Conservation (phyloP, 1,140 invertebrate genomes). For the Macrosteles quadrilineatus region DNA sequence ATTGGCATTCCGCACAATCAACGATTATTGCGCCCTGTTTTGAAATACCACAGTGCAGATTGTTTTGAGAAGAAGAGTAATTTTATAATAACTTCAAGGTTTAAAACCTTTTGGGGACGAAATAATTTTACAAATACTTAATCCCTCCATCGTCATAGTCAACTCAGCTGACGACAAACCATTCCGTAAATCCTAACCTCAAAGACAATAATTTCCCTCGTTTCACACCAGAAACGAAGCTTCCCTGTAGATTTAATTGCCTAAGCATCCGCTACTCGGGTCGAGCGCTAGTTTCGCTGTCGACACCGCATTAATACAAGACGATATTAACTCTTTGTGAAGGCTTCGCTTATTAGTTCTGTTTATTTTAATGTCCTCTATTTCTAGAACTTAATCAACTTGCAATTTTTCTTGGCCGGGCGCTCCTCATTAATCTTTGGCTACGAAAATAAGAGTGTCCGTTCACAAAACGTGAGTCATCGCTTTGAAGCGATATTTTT, state of each 20-base stretch:
- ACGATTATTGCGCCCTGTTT: too few relatives aligned
- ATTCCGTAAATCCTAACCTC: too few relatives aligned
- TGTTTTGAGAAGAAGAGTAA: too few relatives aligned
- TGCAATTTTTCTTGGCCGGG: slow-evolving; percentile 5
- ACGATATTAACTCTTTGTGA: neutral
- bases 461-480: neutral
- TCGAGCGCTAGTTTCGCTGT: neutral
- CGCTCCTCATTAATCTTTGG: neutral
- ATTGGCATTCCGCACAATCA: slow-evolving; percentile 5
- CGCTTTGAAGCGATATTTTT: too few relatives aligned
- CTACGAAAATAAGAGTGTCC: neutral
- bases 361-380: slow-evolving; percentile 14
- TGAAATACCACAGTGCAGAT: too few relatives aligned
- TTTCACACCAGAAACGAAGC: neutral
- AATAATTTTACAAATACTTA: too few relatives aligned
- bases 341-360: neutral
- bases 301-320: neutral
- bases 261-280: neutral
- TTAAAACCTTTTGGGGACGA: too few relatives aligned
- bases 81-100: too few relatives aligned
- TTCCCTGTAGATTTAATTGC: neutral
- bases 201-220: too few relatives aligned
- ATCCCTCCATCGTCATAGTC: too few relatives aligned
- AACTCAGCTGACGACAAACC: too few relatives aligned
- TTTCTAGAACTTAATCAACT: slow-evolving; percentile 14